These are phyloP conservation scores for Amorpha juglandis DNA, from an alignment of 2,888 invertebrate species.

Conservation along the genomic window DNA sequence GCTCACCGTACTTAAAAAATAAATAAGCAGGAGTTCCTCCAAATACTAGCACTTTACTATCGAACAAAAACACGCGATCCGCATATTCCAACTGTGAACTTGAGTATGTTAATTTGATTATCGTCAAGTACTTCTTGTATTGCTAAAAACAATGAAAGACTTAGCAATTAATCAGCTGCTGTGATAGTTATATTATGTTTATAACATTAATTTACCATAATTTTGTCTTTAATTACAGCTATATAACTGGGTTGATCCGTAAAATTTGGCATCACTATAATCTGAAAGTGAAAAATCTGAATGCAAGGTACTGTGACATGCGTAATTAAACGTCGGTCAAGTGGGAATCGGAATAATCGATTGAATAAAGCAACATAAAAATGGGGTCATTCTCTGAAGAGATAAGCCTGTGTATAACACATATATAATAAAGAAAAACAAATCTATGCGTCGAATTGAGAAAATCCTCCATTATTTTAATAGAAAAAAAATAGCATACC, in stretches of 20 bases:
- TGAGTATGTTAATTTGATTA: constrained; percentile 55
- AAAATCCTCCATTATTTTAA: too few relatives aligned
- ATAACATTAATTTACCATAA: constrained; percentile 55
- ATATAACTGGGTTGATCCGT: constrained; percentile 46
- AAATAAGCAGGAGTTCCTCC: constrained; percentile 75
- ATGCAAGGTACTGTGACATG: background rate
- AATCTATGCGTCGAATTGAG: too few relatives aligned
- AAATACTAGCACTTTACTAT: constrained; percentile 58
- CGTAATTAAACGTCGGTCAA: too few relatives aligned
- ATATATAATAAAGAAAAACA: too few relatives aligned
- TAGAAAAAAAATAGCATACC: constrained; percentile 42
- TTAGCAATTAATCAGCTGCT: background rate
- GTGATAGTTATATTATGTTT: too few relatives aligned
- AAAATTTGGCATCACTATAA: constrained; percentile 59
- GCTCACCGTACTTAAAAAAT: constrained; percentile 71
- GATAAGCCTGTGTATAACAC: too few relatives aligned
- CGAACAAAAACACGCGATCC: constrained; percentile 69
- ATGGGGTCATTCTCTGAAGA: too few relatives aligned
- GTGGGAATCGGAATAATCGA: too few relatives aligned
- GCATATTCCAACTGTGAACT: constrained; percentile 61
- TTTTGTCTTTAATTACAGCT: constrained; percentile 67
- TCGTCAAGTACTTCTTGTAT: constrained; percentile 58
- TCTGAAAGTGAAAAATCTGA: constrained; percentile 48
- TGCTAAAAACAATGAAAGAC: constrained; percentile 49
- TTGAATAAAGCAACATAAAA: too few relatives aligned